phyloP scores from a whole-genome alignment of 2,888 invertebrate genomes.

The Chymomyza fuscimana region DNA sequence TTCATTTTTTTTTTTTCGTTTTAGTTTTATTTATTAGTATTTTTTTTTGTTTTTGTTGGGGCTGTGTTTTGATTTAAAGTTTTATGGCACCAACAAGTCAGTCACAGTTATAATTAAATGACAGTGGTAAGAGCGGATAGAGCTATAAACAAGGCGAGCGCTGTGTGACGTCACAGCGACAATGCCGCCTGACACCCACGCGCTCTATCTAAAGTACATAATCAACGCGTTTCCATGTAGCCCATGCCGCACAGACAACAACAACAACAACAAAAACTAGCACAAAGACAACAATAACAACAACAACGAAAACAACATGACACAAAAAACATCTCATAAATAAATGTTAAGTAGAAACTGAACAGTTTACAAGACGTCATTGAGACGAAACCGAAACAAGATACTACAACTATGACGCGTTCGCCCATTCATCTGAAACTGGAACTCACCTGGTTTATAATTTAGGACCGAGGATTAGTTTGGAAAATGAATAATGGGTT shows the following conservation, averaged over 20 bases:
- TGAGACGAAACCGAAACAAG: neutral
- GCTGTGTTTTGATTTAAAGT: constrained; percentile 33
- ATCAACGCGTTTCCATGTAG: constrained; percentile 35
- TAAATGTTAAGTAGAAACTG: constrained; percentile 5
- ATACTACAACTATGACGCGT: neutral
- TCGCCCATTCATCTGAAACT: neutral
- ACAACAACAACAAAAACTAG: neutral
- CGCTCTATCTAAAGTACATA: constrained; percentile 55
- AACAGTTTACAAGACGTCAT: neutral
- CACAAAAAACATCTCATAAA: constrained; percentile 27
- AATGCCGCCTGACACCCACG: constrained; percentile 7
- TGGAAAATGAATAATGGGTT: neutral
- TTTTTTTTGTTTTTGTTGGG: constrained; percentile 6
- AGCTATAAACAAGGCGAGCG: neutral
- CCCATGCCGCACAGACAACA: constrained; percentile 46
- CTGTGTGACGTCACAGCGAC: constrained; percentile 52
- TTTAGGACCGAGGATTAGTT: neutral
- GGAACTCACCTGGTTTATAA: neutral
- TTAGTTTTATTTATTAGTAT: constrained; percentile 8
- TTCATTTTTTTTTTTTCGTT: neutral
- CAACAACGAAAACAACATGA: constrained; percentile 23
- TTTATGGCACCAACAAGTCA: constrained; percentile 28
- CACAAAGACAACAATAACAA: constrained; percentile 18
- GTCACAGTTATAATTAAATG: neutral
- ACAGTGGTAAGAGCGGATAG: neutral